Conservation (phyloP, 2,113 vertebrate genomes). For the Castor canadensis region DNA sequence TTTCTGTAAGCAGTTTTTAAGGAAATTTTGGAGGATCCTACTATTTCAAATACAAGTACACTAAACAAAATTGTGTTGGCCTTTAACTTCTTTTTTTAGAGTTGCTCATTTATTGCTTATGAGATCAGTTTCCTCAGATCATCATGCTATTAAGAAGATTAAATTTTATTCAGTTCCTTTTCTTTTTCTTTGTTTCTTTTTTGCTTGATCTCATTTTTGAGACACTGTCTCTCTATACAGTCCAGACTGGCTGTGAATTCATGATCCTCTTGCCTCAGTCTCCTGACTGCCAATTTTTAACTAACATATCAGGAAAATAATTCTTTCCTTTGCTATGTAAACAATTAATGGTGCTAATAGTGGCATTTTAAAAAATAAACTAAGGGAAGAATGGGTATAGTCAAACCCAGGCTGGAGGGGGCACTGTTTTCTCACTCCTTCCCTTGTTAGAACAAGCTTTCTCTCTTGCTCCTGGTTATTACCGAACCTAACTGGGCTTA, state of each 20-base stretch:
- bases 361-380: not conserved
- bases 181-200: no score
- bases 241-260: no score
- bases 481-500: no score
- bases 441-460: no score
- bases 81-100: slow-evolving; percentile 1
- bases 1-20: slow-evolving; percentile 25
- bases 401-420: no score
- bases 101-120: not conserved
- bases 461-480: no score
- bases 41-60: slow-evolving; percentile 5
- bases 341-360: not conserved
- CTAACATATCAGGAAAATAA: not conserved
- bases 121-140: not conserved
- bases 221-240: not conserved
- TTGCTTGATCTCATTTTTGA: not conserved
- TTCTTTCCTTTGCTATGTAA: not conserved
- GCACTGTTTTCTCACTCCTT: no score
- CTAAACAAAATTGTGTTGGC: not conserved
- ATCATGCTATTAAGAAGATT: not conserved
- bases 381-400: not conserved
- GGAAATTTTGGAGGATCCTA: not conserved
- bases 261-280: not conserved
- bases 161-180: not conserved
- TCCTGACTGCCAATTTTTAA: not conserved